Evolutionary conservation across 2,888 invertebrate species (phyloP).

Genomic region (Cremastinae sp.): DNA sequence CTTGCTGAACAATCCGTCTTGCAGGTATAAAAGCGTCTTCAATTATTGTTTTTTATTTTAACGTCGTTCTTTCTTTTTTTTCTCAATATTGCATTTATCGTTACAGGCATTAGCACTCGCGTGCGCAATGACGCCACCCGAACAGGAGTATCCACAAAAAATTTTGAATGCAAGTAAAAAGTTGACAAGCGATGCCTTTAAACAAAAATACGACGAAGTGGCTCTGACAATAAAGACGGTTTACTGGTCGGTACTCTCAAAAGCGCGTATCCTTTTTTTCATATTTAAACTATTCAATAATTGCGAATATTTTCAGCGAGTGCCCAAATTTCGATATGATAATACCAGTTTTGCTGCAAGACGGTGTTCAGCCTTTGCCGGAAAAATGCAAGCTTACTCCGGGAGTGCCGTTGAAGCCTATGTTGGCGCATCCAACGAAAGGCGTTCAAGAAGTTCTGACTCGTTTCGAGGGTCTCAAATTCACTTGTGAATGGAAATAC

Average conservation of each 20-base stretch:
- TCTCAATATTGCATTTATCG: not conserved
- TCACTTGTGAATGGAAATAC: constrained; percentile 99
- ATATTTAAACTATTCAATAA: too few relatives aligned
- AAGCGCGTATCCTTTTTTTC: too few relatives aligned
- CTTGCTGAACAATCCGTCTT: constrained; percentile 98
- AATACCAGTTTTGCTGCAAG: constrained; percentile 88
- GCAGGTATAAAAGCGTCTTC: too few relatives aligned
- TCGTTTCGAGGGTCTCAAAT: constrained; percentile 89
- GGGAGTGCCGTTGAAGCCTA: constrained; percentile 97
- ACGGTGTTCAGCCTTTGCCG: constrained; percentile 89
- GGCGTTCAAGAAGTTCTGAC: constrained; percentile 94
- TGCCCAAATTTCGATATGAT: constrained; percentile 96
- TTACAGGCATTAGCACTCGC: constrained; percentile 93
- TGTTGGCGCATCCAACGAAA: constrained; percentile 99
- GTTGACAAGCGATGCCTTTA: constrained; percentile 86
- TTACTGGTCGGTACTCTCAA: constrained; percentile 86
- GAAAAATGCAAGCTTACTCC: constrained; percentile 92
- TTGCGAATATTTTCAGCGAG: constrained; percentile 88
- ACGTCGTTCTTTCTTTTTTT: not conserved
- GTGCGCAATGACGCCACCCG: constrained; percentile 89
- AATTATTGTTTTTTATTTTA: too few relatives aligned
- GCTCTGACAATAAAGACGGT: constrained; percentile 93
- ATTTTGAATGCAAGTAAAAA: constrained; percentile 85
- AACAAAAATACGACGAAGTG: constrained; percentile 87
- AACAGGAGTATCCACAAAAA: constrained; percentile 84